Conservation (phyloP, 2,888 invertebrate genomes). For the Machimus rusticus region DNA sequence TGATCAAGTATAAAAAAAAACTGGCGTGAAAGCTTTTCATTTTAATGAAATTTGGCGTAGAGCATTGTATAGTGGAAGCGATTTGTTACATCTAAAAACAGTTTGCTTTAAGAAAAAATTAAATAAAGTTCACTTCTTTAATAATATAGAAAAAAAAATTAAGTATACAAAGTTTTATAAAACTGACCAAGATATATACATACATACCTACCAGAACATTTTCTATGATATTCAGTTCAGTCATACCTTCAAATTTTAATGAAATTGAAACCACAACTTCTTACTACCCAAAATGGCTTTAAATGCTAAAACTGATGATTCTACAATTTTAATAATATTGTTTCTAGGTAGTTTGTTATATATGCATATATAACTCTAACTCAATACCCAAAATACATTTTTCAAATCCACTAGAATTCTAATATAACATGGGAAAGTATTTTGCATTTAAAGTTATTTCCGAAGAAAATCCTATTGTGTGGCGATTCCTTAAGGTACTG, state of each 20-base stretch:
- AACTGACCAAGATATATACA: too few relatives aligned
- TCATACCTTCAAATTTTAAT: too few relatives aligned
- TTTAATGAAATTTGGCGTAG: background rate
- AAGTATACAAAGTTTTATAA: too few relatives aligned
- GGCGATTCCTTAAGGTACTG: background rate
- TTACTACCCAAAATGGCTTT: too few relatives aligned
- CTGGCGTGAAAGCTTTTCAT: background rate
- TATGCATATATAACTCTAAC: background rate
- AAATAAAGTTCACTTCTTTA: too few relatives aligned
- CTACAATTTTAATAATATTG: too few relatives aligned
- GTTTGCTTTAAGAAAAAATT: background rate
- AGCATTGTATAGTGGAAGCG: background rate
- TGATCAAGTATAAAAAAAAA: background rate
- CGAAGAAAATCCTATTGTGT: background rate
- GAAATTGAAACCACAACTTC: too few relatives aligned
- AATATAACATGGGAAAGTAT: background rate
- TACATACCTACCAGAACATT: too few relatives aligned
- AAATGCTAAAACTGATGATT: too few relatives aligned
- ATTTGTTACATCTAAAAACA: background rate
- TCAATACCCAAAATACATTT: background rate
- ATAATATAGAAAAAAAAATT: too few relatives aligned
- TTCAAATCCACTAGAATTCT: background rate
- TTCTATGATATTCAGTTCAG: too few relatives aligned
- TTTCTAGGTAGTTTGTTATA: too few relatives aligned
- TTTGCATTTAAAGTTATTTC: background rate